Evolutionary conservation across 2,888 invertebrate species (phyloP).

Genomic region (Micoletzkya japonica): DNA sequence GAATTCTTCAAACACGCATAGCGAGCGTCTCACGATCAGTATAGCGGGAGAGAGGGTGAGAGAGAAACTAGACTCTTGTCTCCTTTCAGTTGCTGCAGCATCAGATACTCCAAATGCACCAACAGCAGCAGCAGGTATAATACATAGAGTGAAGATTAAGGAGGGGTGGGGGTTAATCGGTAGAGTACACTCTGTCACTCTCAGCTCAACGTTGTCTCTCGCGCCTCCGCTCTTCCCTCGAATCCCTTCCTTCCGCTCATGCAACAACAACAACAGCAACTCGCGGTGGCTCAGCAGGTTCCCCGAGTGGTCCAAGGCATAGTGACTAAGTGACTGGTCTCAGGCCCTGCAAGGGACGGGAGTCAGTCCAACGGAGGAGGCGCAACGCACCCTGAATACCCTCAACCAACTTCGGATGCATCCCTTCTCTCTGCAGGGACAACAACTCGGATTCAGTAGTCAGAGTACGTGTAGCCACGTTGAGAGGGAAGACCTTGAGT

Average conservation of each 20-base stretch:
- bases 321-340: no score
- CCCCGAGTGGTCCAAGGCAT: no score
- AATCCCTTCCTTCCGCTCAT: constrained; percentile 20
- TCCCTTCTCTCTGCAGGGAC: constrained; percentile 12
- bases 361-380: not conserved
- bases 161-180: not conserved
- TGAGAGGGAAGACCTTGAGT: no score
- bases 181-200: not conserved
- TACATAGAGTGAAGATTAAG: not conserved
- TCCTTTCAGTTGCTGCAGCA: constrained; percentile 16
- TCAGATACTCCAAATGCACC: constrained; percentile 22
- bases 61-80: not conserved
- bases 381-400: constrained; percentile 3
- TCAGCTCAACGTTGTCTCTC: not conserved
- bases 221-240: not conserved
- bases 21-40: no score
- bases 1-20: no score
- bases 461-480: constrained; percentile 2
- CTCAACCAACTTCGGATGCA: constrained; percentile 12
- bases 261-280: constrained; percentile 18
- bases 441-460: not conserved
- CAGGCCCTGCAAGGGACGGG: constrained; percentile 12
- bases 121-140: constrained; percentile 10
- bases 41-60: not conserved
- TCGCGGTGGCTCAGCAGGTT: constrained; percentile 18